These are phyloP conservation scores for Protobothrops mucrosquamatus DNA, from an alignment of 2,113 vertebrate species.

Conservation along the genomic window DNA sequence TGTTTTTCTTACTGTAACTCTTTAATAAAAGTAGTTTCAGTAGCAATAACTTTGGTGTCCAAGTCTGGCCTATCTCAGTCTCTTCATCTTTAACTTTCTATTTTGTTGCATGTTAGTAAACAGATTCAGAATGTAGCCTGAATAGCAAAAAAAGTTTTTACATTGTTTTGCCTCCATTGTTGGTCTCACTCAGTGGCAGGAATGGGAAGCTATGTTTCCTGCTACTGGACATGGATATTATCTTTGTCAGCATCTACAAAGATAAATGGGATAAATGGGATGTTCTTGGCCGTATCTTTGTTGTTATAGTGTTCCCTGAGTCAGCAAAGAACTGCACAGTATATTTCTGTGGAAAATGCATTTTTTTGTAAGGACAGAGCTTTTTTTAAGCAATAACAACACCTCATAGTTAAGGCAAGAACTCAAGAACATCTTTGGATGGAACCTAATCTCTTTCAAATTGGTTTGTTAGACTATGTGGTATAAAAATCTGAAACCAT, in stretches of 20 bases:
- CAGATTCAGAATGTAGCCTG: neutral
- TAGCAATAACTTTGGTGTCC: neutral
- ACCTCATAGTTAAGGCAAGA: neutral
- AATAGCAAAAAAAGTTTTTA: neutral
- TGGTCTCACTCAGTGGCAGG: neutral
- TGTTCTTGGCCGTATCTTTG: neutral
- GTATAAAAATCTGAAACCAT: neutral
- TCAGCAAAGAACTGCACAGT: neutral
- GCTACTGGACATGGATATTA: neutral
- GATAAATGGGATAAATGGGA: neutral
- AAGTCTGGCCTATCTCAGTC: neutral
- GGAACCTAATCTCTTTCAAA: neutral
- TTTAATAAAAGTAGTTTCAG: neutral
- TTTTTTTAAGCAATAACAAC: neutral
- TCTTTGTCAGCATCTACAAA: neutral
- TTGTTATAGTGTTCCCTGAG: neutral
- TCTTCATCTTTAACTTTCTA: neutral
- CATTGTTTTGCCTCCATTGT: neutral
- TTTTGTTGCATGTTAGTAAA: neutral
- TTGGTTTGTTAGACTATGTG: rapidly evolving
- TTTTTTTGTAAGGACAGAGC: neutral
- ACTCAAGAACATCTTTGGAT: neutral
- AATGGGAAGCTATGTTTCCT: neutral
- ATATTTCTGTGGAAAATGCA: neutral
- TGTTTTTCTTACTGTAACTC: neutral